Conservation (phyloP, 2,888 invertebrate genomes). For the Pocota personata region DNA sequence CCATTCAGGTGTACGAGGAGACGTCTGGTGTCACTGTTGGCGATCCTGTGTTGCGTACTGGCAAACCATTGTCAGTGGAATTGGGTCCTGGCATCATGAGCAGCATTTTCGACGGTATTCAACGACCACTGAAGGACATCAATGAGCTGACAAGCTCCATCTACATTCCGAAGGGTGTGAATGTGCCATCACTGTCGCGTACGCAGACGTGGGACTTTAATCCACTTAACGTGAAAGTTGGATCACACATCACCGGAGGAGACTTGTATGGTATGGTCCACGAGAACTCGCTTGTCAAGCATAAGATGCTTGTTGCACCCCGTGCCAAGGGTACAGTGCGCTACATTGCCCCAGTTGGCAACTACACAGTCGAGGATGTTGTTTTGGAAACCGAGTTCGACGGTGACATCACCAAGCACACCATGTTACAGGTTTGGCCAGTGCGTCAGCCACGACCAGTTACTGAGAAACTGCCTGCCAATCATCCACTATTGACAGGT, state of each 20-base stretch:
- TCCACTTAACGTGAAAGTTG: conserved; percentile 91
- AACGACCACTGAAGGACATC: conserved; percentile 98
- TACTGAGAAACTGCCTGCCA: conserved; percentile 98
- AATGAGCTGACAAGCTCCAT: conserved; percentile 95
- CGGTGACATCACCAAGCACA: conserved; percentile 93
- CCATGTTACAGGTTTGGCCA: conserved; percentile 99
- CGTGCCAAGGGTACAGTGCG: conserved; percentile 97
- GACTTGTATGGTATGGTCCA: conserved; percentile 97
- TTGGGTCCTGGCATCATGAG: conserved; percentile 99
- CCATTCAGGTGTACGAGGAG: conserved; percentile 98
- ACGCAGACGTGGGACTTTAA: conserved; percentile 95
- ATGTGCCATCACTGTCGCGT: conserved; percentile 93
- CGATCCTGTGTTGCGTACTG: conserved; percentile 98
- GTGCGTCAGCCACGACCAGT: conserved; percentile 98
- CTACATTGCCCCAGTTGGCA: conserved; percentile 96
- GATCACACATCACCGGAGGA: conserved; percentile 98
- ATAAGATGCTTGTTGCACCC: conserved; percentile 97
- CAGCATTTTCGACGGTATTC: conserved; percentile 99
- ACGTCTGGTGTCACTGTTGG: conserved; percentile 99
- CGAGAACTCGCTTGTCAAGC: conserved; percentile 98
- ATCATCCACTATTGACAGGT: conserved; percentile 98
- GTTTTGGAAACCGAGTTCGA: conserved; percentile 99
- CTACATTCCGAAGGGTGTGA: conserved; percentile 99
- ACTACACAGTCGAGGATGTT: conserved; percentile 95
- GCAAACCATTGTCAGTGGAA: conserved; percentile 99